phyloP scores from a whole-genome alignment of 1,140 invertebrate species.

The Druon quercuslanigerum region DNA sequence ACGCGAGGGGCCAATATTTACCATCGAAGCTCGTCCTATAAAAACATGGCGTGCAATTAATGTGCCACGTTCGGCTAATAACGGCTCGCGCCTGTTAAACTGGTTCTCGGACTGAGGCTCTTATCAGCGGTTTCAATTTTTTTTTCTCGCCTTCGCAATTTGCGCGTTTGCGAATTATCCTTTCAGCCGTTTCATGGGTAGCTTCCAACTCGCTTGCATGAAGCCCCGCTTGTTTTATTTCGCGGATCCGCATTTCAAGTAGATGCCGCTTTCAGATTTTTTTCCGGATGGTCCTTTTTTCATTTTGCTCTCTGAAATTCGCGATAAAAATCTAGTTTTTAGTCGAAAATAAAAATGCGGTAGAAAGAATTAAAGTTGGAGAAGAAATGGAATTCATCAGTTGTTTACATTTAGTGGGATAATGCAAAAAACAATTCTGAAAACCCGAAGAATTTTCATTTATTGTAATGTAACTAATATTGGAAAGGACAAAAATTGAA shows the following conservation, averaged over 20 bases:
- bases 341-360: too few relatives aligned
- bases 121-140: slow-evolving; percentile 20
- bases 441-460: too few relatives aligned
- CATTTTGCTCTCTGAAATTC: too few relatives aligned
- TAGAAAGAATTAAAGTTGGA: too few relatives aligned
- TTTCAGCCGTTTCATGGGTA: background rate
- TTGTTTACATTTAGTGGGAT: too few relatives aligned
- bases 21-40: slow-evolving; percentile 18
- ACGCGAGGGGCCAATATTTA: slow-evolving; percentile 24
- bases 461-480: too few relatives aligned
- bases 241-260: background rate
- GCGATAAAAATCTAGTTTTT: too few relatives aligned
- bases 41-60: slow-evolving; percentile 20
- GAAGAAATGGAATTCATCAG: too few relatives aligned
- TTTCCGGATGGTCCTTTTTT: too few relatives aligned
- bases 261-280: too few relatives aligned
- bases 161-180: slow-evolving; percentile 24
- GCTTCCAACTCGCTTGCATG: background rate
- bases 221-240: background rate
- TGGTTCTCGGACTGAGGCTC: background rate
- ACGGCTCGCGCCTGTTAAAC: slow-evolving; percentile 21
- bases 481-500: too few relatives aligned
- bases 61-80: slow-evolving; percentile 17
- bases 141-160: slow-evolving; percentile 11
- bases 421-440: too few relatives aligned